Percentiles rank a stretch among this genome's conserved stretches.
These are phyloP conservation scores for Hyperopisus bebe DNA, from an alignment of 2,113 vertebrate genomes.

Conservation along the genomic window DNA sequence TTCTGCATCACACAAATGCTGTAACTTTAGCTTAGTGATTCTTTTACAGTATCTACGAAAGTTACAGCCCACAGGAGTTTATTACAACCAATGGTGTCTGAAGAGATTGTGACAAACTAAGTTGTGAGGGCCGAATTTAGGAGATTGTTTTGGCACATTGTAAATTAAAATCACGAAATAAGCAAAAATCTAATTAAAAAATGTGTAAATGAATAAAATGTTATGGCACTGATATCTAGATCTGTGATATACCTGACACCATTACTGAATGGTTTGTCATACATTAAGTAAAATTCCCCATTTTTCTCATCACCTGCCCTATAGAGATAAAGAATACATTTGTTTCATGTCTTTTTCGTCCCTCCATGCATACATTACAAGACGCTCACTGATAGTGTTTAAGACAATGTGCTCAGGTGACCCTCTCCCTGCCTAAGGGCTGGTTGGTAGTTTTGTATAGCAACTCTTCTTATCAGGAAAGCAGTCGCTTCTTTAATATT, in stretches of 20 bases:
- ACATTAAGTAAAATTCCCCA: not conserved
- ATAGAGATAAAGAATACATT: not conserved
- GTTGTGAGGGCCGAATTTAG: not conserved
- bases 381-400: not conserved
- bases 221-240: not conserved
- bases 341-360: not conserved
- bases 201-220: not conserved
- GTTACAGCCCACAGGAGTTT: not conserved
- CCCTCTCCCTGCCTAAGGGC: not conserved
- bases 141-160: not conserved
- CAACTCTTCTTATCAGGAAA: not conserved
- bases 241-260: not conserved
- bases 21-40: not conserved
- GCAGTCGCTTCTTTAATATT: not conserved
- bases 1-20: not conserved
- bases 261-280: not conserved
- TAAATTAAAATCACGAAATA: not conserved
- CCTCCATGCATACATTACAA: not conserved
- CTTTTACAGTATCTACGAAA: not conserved
- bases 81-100: not conserved
- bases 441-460: not conserved
- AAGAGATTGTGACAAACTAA: not conserved
- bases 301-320: not conserved
- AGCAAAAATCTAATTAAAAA: not conserved
- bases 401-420: not conserved